Base-by-base conservation (phyloP, 2,888 invertebrate species). In the Andrena haemorrhoa region DNA sequence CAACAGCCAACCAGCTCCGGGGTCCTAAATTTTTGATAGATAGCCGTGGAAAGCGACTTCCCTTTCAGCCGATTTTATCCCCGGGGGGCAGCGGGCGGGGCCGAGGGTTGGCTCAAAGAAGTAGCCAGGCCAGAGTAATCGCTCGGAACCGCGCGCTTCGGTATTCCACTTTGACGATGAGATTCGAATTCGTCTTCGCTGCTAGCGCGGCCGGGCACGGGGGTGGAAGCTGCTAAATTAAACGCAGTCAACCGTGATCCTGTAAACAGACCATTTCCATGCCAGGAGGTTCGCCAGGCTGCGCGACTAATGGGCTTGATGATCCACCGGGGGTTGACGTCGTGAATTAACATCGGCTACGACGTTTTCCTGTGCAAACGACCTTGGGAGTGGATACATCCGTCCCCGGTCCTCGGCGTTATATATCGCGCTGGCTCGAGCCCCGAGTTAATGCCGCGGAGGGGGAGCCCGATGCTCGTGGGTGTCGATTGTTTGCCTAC, bases 261-360 rank as follows among this genome's bases (percentile, higher is more conserved):
- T 86, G 90, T 90, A 90, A 90, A 90, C 89, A 90, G 87, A 85
- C 68, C 87, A 90, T 90, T 89, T 88, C 90, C 88, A 88, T 89
- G 87, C 83, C 84, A 76, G 73, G 75, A 84, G 86, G 83, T 86
- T 87, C 86, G 86, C 83, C 84, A 85, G 84, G 84, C 84, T 83
- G 84, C 82, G 79, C 83, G 85, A 84, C 88, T 89, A 89, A 89
- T 89, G 88, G 86, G 88, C 89, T 89, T 89, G 89, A 89, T 89
- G 88, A 89, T 89, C 86, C 82, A 75, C 78, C 74, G 84, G 82
- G 82, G 72, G 64, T 86, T 84, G 86, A 89, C 82, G 83, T 84
- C 75, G 83, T 79, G 86, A 87, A 89, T 89, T 89, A 88, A 87
- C 88, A 84, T 87, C 80, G 49, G 79, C 87, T 87, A 84, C 86